These are phyloP conservation scores for Catalaphyllia jardinei DNA, from an alignment of 64 coral and sea anemone species.

Conservation along the genomic window DNA sequence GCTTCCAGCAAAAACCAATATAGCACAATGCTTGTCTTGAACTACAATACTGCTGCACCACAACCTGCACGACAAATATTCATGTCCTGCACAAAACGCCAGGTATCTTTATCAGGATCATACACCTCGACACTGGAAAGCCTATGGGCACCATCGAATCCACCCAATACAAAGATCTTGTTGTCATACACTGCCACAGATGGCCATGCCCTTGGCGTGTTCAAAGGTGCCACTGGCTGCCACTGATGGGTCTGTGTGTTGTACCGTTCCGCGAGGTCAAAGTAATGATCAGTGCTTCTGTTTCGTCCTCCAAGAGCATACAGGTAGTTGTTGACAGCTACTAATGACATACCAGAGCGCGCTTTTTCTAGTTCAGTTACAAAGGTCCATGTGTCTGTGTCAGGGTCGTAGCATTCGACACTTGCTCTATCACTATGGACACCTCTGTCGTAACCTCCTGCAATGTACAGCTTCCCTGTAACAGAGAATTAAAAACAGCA, in stretches of 20 bases:
- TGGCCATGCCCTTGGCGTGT: slow-evolving; percentile 91
- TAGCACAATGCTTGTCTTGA: background rate
- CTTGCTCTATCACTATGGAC: slow-evolving; percentile 93
- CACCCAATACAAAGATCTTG: slow-evolving; percentile 96
- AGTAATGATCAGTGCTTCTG: slow-evolving; percentile 97
- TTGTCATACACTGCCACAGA: slow-evolving; percentile 89
- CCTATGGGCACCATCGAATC: slow-evolving; percentile 96
- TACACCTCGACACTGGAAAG: slow-evolving; percentile 91
- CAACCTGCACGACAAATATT: slow-evolving; percentile 88
- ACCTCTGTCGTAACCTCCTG: slow-evolving; percentile 95
- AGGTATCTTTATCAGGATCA: slow-evolving; percentile 78
- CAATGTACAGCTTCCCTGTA: slow-evolving; percentile 90
- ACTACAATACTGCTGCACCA: slow-evolving; percentile 87
- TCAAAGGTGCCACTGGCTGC: slow-evolving; percentile 87
- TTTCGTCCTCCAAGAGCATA: slow-evolving; percentile 97
- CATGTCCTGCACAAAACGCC: slow-evolving; percentile 91
- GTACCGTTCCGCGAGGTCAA: slow-evolving; percentile 93
- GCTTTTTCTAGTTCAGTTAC: slow-evolving; percentile 99
- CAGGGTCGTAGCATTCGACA: slow-evolving; percentile 97
- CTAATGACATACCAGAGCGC: slow-evolving; percentile 77
- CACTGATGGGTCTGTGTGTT: slow-evolving; percentile 91
- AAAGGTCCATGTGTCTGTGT: slow-evolving; percentile 96
- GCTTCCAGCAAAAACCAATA: background rate
- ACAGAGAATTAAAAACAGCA: background rate
- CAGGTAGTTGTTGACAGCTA: slow-evolving; percentile 69